Conservation (phyloP, 2,888 invertebrate genomes). For the Lordiphosa fenestrarum region DNA sequence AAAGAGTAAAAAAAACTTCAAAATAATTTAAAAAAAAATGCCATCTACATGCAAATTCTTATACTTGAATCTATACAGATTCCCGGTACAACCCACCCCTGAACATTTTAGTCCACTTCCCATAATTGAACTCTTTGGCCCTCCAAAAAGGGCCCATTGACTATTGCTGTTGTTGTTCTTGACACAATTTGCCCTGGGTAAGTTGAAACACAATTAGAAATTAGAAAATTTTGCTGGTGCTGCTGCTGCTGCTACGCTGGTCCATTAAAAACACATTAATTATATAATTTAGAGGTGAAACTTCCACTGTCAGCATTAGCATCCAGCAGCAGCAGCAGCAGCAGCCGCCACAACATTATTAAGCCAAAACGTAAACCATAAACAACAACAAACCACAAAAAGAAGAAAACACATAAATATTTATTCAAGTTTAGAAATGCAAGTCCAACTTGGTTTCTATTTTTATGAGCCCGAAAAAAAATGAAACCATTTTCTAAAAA, state of each 20-base stretch:
- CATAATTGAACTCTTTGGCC: neutral
- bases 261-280: constrained; percentile 70
- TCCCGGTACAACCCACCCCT: too few relatives aligned
- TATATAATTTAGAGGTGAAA: constrained; percentile 50
- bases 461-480: constrained; percentile 27
- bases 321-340: constrained; percentile 34
- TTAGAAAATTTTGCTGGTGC: constrained; percentile 22
- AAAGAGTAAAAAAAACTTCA: too few relatives aligned
- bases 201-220: constrained; percentile 26
- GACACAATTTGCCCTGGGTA: constrained; percentile 21
- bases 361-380: constrained; percentile 65
- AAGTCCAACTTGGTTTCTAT: constrained; percentile 13
- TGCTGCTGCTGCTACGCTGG: constrained; percentile 16
- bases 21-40: too few relatives aligned
- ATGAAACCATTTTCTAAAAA: constrained; percentile 69
- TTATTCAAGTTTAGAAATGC: constrained; percentile 16
- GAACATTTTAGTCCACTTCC: too few relatives aligned
- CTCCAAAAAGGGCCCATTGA: constrained; percentile 3
- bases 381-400: constrained; percentile 17
- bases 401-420: constrained; percentile 48
- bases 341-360: constrained; percentile 23
- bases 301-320: constrained; percentile 63
- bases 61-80: too few relatives aligned
- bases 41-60: too few relatives aligned
- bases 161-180: constrained; percentile 9